phyloP scores from a whole-genome alignment of 1,140 invertebrate genomes.

The Vanessa atalanta region DNA sequence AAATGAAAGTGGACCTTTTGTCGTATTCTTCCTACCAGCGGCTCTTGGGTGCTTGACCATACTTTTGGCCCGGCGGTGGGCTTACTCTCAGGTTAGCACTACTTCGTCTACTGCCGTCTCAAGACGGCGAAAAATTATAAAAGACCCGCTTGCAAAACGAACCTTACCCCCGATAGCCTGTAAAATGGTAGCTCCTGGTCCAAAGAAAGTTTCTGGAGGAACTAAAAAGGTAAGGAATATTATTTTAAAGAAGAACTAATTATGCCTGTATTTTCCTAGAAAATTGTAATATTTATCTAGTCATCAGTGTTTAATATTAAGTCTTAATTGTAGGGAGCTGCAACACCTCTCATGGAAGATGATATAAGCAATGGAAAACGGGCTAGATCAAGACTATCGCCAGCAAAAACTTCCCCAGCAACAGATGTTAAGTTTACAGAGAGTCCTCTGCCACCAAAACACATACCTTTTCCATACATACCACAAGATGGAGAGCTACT shows the following conservation, averaged over 20 bases:
- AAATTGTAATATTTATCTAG: not conserved
- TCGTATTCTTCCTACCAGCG: constrained; percentile 79
- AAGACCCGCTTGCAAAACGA: constrained; percentile 75
- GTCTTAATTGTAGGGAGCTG: constrained; percentile 45
- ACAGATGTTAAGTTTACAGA: constrained; percentile 53
- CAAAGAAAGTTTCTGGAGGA: constrained; percentile 57
- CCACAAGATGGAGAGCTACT: constrained; percentile 90
- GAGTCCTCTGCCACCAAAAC: constrained; percentile 83
- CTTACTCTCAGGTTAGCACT: constrained; percentile 69
- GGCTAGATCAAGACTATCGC: constrained; percentile 43
- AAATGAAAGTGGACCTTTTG: constrained; percentile 80
- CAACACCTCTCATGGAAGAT: constrained; percentile 55
- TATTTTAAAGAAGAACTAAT: not conserved
- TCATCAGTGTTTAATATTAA: not conserved
- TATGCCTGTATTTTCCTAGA: not conserved
- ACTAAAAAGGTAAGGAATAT: constrained; percentile 58
- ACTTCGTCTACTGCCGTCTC: constrained; percentile 75
- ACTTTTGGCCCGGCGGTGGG: constrained; percentile 77
- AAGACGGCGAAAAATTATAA: constrained; percentile 76
- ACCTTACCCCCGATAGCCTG: constrained; percentile 62
- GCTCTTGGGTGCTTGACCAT: constrained; percentile 77
- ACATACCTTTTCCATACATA: constrained; percentile 92
- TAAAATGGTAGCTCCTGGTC: constrained; percentile 69
- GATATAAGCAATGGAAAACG: constrained; percentile 57
- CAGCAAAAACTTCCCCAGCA: constrained; percentile 33